phyloP scores from a whole-genome alignment of 2,888 invertebrate genomes.

The Campoletis raptor region DNA sequence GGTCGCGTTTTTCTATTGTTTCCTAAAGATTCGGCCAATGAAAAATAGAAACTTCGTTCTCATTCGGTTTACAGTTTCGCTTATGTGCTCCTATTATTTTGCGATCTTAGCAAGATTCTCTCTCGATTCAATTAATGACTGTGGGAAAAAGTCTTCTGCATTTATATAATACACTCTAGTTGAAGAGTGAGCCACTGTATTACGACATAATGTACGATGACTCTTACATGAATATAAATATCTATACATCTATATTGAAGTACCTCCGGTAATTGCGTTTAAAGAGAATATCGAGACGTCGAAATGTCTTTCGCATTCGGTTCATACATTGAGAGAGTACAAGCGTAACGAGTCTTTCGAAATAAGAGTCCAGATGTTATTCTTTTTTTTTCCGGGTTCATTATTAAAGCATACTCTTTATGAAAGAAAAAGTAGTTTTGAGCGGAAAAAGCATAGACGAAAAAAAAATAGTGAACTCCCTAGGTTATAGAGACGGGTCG shows the following conservation, averaged over 20 bases:
- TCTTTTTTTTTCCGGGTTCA: constrained; percentile 31
- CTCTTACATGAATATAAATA: constrained; percentile 28
- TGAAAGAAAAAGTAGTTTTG: background rate
- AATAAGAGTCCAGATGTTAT: constrained; percentile 31
- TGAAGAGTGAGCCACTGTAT: constrained; percentile 44
- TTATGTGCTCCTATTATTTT: background rate
- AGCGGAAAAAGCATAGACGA: background rate
- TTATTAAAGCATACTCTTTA: background rate
- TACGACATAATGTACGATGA: constrained; percentile 53
- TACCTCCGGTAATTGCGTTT: constrained; percentile 49
- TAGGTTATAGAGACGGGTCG: background rate
- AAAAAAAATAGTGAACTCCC: background rate
- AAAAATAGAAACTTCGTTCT: constrained; percentile 24
- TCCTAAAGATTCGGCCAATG: background rate
- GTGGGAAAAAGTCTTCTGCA: constrained; percentile 51
- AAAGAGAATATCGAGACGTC: constrained; percentile 58
- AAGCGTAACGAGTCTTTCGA: constrained; percentile 39
- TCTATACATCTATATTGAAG: background rate
- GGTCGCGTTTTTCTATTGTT: background rate
- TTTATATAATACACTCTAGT: constrained; percentile 26
- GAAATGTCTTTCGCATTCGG: constrained; percentile 37
- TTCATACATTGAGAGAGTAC: constrained; percentile 17
- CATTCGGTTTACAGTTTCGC: background rate
- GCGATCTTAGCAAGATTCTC: constrained; percentile 42
- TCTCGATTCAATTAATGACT: constrained; percentile 60